phyloP scores from a whole-genome alignment of 1,140 invertebrate species.

The Drosophila kikkawai region DNA sequence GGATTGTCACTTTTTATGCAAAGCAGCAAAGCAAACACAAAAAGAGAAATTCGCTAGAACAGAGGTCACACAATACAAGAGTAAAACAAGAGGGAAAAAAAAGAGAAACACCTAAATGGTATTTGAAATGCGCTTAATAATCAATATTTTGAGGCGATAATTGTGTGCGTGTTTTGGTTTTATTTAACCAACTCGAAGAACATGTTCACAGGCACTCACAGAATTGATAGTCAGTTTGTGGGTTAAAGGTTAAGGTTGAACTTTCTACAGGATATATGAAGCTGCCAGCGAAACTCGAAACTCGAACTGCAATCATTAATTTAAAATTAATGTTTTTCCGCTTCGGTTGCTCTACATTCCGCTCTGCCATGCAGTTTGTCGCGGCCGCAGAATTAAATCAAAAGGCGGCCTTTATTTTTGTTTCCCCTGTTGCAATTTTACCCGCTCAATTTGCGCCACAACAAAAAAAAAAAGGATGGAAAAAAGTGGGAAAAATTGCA shows the following conservation, averaged over 20 bases:
- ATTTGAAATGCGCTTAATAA: slow-evolving; percentile 77
- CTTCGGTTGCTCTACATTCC: slow-evolving; percentile 1
- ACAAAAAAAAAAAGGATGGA: neutral
- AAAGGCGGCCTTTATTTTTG: slow-evolving; percentile 46
- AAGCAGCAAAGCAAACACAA: slow-evolving; percentile 54
- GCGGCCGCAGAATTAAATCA: slow-evolving; percentile 69
- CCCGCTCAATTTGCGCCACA: slow-evolving; percentile 54
- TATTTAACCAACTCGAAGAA: slow-evolving; percentile 28
- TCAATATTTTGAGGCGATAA: slow-evolving; percentile 80
- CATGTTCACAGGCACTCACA: slow-evolving; percentile 18
- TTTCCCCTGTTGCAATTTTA: slow-evolving; percentile 23
- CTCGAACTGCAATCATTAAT: slow-evolving; percentile 32
- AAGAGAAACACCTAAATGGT: slow-evolving; percentile 56
- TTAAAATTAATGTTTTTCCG: slow-evolving; percentile 31
- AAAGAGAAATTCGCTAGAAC: slow-evolving; percentile 42
- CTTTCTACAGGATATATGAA: neutral
- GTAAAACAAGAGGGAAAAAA: slow-evolving; percentile 26
- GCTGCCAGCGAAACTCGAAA: neutral
- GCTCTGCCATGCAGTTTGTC: slow-evolving; percentile 48
- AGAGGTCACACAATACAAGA: slow-evolving; percentile 30
- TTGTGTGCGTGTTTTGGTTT: slow-evolving; percentile 71
- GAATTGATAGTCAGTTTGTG: slow-evolving; percentile 10
- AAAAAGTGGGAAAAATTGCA: slow-evolving; percentile 36
- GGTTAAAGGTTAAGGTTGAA: neutral
- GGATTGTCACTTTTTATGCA: slow-evolving; percentile 77